Conservation (phyloP, 2,888 invertebrate species). For the Mimachlamys varia region DNA sequence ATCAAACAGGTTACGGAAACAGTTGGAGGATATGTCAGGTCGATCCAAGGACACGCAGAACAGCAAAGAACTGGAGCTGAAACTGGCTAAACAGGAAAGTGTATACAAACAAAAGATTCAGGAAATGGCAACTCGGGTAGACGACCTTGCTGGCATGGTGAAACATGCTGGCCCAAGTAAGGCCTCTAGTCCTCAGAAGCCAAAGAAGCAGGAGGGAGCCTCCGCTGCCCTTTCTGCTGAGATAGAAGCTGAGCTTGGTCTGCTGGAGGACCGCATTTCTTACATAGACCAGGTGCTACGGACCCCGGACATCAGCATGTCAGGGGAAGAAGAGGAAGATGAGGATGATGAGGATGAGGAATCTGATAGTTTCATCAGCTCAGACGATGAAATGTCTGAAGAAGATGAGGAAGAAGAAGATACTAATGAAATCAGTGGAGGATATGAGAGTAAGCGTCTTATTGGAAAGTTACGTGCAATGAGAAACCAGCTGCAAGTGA, state of each 20-base stretch:
- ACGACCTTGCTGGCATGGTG: constrained; percentile 90
- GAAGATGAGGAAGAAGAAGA: constrained; percentile 55
- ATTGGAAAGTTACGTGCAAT: constrained; percentile 69
- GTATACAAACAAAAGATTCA: constrained; percentile 86
- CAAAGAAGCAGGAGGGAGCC: constrained; percentile 17
- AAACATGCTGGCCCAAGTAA: constrained; percentile 25
- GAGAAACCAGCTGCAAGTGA: constrained; percentile 66
- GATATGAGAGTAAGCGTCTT: constrained; percentile 56
- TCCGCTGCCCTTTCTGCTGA: constrained; percentile 57
- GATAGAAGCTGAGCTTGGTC: constrained; percentile 66
- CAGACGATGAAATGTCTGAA: constrained; percentile 57
- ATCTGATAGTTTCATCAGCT: constrained; percentile 59
- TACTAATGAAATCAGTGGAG: constrained; percentile 46
- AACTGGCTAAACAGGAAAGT: constrained; percentile 85
- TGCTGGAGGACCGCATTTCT: constrained; percentile 68
- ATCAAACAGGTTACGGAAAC: constrained; percentile 67
- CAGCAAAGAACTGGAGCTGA: constrained; percentile 68
- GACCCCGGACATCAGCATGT: constrained; percentile 54
- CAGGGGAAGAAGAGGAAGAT: constrained; percentile 53
- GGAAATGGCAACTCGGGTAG: constrained; percentile 91
- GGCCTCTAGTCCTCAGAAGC: neutral
- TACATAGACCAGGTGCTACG: constrained; percentile 66
- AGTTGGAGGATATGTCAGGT: constrained; percentile 62
- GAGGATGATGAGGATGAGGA: constrained; percentile 62
- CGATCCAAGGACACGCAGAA: constrained; percentile 56